These are phyloP conservation scores for Amniataba percoides DNA, from an alignment of 2,797 vertebrate genomes.

Conservation along the genomic window DNA sequence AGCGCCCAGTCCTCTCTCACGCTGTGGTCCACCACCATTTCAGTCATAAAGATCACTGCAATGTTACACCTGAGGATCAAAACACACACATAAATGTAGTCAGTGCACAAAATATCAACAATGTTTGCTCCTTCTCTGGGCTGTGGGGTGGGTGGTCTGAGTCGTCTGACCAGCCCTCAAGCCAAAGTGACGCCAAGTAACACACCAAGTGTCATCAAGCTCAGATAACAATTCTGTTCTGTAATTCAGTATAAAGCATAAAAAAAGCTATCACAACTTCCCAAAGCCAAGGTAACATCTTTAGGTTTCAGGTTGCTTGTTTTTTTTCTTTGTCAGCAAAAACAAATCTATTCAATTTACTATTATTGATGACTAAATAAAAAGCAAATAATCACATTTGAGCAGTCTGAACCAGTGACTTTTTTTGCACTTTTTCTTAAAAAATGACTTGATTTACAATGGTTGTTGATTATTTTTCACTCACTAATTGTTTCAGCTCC, in stretches of 20 bases:
- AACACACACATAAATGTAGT: conserved; percentile 1
- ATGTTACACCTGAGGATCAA: conserved; percentile 92
- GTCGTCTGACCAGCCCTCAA: background rate
- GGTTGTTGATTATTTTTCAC: background rate
- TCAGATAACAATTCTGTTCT: background rate
- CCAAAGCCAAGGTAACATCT: background rate
- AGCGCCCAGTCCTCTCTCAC: conserved; percentile 99
- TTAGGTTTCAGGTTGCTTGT: background rate
- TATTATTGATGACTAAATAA: background rate
- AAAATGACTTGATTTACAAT: background rate
- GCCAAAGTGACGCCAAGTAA: background rate
- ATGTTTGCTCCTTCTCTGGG: background rate
- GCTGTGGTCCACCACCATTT: conserved; percentile 99
- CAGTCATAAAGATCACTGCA: conserved; percentile 99
- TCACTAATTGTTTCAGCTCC: background rate
- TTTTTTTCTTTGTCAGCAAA: background rate
- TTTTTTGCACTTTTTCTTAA: background rate
- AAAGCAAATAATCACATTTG: background rate
- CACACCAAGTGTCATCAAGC: background rate
- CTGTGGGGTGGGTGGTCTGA: background rate
- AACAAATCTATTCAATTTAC: background rate
- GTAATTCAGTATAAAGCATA: background rate
- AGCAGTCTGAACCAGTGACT: background rate
- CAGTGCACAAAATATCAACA: conserved; percentile 12
- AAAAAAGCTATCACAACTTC: background rate